Percentiles rank a stretch among this genome's conserved stretches.
These are phyloP conservation scores for Alectura lathami DNA, from an alignment of 2,113 vertebrate species.

Conservation along the genomic window DNA sequence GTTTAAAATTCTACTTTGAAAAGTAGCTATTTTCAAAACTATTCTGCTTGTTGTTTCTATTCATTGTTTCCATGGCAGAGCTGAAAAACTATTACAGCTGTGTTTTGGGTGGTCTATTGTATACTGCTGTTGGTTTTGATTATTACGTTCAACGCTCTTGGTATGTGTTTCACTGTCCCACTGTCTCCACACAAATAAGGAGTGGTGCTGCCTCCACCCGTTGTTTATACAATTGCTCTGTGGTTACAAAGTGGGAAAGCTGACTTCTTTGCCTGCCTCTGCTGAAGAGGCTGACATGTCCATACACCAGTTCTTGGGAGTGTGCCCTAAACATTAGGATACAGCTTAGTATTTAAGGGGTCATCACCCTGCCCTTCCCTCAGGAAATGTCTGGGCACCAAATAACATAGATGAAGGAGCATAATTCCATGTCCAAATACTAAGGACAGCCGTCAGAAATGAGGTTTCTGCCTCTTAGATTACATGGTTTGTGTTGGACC, in stretches of 20 bases:
- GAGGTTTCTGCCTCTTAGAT: not conserved
- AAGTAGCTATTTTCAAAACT: constrained; percentile 10
- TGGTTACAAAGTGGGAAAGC: not conserved
- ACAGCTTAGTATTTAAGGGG: not conserved
- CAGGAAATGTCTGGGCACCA: not conserved
- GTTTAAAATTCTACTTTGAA: constrained; percentile 29
- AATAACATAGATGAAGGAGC: not conserved
- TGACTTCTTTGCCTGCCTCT: not conserved
- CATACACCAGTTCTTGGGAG: not conserved
- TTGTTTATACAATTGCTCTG: constrained; percentile 19
- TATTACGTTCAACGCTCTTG: constrained; percentile 12
- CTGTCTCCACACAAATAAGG: constrained; percentile 31
- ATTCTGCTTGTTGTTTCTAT: constrained; percentile 27
- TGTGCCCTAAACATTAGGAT: not conserved
- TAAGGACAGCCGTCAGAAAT: not conserved
- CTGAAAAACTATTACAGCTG: constrained; percentile 55
- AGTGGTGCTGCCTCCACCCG: constrained; percentile 20
- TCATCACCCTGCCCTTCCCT: not conserved
- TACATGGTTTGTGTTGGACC: not conserved
- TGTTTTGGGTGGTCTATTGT: constrained; percentile 70
- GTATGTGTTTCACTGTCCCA: constrained; percentile 28
- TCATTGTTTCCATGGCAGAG: constrained; percentile 52
- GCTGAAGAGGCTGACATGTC: not conserved
- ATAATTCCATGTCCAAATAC: not conserved
- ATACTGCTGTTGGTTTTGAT: constrained; percentile 61